Evolutionary conservation across 2,113 vertebrate genomes (phyloP).

Genomic region (Spheniscus mendiculus): DNA sequence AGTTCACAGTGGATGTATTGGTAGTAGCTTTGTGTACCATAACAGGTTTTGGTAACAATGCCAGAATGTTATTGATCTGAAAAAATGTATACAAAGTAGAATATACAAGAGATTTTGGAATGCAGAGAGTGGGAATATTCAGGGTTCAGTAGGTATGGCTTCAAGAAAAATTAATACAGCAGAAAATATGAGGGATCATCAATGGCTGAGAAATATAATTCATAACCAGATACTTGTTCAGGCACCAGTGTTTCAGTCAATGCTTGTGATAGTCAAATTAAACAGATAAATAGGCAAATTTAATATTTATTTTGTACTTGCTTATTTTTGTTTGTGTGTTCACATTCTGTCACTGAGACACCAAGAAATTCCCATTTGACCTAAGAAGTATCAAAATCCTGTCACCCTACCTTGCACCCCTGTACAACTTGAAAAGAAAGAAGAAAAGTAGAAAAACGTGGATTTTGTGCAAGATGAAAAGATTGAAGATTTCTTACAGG

Average conservation of each 20-base stretch:
- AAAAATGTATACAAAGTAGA: not conserved
- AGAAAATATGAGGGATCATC: not conserved
- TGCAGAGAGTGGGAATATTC: not conserved
- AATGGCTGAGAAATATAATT: not conserved
- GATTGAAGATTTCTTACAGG: not conserved
- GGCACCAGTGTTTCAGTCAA: not conserved
- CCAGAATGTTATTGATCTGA: not conserved
- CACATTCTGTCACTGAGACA: not conserved
- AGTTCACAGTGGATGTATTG: not conserved
- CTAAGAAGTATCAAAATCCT: not conserved
- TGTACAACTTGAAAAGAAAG: not conserved
- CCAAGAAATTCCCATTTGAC: not conserved
- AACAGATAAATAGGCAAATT: not conserved
- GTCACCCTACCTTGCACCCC: not conserved
- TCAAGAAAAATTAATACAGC: not conserved
- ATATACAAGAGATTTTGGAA: not conserved
- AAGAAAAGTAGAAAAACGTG: not conserved
- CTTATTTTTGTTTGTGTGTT: not conserved
- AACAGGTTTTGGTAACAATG: not conserved
- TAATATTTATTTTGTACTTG: not conserved
- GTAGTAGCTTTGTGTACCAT: accelerated
- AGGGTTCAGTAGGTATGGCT: not conserved
- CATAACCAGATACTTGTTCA: not conserved
- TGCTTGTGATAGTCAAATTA: not conserved
- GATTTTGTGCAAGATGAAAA: not conserved